Evolutionary conservation across 2,113 vertebrate genomes (phyloP).

Genomic region (Gopherus flavomarginatus): DNA sequence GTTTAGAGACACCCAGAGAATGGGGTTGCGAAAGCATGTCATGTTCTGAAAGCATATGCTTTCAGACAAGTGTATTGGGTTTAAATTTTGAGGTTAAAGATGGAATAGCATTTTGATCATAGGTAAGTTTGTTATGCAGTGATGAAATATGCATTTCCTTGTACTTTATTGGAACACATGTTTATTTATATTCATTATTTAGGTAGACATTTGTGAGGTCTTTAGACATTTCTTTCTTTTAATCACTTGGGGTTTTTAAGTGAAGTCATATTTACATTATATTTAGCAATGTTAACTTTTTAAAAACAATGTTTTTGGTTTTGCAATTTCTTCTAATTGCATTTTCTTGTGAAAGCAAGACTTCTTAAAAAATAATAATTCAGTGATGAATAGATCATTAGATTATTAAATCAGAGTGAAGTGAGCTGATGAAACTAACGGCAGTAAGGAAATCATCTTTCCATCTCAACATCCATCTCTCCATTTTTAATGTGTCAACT

Average conservation of each 20-base stretch:
- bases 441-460: no score
- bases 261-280: background rate
- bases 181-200: background rate
- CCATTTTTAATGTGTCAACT: background rate
- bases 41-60: background rate
- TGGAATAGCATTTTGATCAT: background rate
- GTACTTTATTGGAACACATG: background rate
- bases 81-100: background rate
- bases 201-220: background rate
- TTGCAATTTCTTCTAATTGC: background rate
- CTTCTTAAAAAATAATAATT: background rate
- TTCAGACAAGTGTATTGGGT: background rate
- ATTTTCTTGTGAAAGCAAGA: background rate
- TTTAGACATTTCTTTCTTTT: background rate
- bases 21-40: background rate
- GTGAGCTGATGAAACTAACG: background rate
- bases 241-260: background rate
- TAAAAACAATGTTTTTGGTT: background rate
- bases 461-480: no score
- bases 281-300: background rate
- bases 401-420: background rate
- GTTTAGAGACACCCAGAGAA: background rate
- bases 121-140: rapidly evolving
- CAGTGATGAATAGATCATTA: background rate
- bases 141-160: background rate